Conservation (phyloP, 2,888 invertebrate species). For the Drosophila ezoana region DNA sequence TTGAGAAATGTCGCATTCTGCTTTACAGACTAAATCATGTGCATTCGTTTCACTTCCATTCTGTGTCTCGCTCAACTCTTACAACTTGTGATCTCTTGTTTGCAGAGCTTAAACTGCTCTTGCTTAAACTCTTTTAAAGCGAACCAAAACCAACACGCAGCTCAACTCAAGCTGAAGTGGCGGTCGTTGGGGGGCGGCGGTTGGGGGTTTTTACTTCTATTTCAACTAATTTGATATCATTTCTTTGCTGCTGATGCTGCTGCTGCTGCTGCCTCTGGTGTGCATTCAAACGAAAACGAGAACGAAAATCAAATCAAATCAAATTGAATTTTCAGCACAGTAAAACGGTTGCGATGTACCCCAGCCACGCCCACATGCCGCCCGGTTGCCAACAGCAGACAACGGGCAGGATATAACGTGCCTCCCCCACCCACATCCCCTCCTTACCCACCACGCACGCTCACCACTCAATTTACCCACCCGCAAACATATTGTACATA, state of each 20-base stretch:
- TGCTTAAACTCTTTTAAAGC: conserved; percentile 21
- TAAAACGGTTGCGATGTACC: conserved; percentile 40
- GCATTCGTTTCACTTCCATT: conserved; percentile 16
- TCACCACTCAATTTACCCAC: not conserved
- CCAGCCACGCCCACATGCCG: conserved; percentile 2
- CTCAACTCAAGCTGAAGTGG: conserved; percentile 14
- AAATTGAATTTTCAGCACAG: conserved; percentile 80
- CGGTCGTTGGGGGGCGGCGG: not conserved
- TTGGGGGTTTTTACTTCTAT: conserved; percentile 59
- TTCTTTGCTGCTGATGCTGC: conserved; percentile 39
- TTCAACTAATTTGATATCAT: conserved; percentile 77
- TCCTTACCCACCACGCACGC: no score
- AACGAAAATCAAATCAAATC: conserved; percentile 83
- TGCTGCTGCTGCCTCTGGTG: conserved; percentile 44
- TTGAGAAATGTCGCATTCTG: not conserved
- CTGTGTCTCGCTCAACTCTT: conserved; percentile 1
- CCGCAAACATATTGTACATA: conserved; percentile 28
- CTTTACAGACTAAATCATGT: not conserved
- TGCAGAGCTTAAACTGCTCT: conserved; percentile 4
- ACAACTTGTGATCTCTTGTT: conserved; percentile 33
- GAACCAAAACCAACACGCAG: conserved; percentile 5
- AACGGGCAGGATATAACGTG: conserved; percentile 7
- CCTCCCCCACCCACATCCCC: not conserved
- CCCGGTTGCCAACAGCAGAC: conserved; percentile 27
- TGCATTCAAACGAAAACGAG: conserved; percentile 81